phyloP scores from a whole-genome alignment of 2,888 invertebrate species.

The Platycheirus albimanus region DNA sequence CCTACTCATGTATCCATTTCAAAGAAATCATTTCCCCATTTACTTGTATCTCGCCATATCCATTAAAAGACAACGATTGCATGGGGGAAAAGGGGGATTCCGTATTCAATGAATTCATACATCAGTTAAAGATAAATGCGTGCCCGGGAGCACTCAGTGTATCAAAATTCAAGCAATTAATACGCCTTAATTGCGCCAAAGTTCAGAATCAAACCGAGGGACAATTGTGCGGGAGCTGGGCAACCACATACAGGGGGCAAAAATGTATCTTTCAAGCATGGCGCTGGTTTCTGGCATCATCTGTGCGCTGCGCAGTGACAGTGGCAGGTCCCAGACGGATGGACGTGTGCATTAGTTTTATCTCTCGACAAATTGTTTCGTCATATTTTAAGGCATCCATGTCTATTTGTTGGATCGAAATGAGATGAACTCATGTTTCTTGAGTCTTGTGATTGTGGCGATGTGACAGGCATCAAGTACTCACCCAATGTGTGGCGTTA shows the following conservation, averaged over 20 bases:
- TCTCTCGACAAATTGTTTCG: slow-evolving; percentile 73
- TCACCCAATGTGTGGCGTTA: slow-evolving; percentile 52
- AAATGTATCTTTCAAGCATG: slow-evolving; percentile 12
- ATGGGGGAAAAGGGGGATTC: slow-evolving; percentile 28
- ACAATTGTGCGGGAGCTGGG: not conserved
- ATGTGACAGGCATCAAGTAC: slow-evolving; percentile 71
- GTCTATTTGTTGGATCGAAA: slow-evolving; percentile 19
- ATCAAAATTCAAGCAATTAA: slow-evolving; percentile 71
- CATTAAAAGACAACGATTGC: slow-evolving; percentile 39
- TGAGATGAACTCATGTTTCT: slow-evolving; percentile 57
- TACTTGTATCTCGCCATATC: slow-evolving; percentile 59
- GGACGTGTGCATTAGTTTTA: slow-evolving; percentile 71
- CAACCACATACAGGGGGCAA: not conserved
- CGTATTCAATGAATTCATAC: slow-evolving; percentile 11
- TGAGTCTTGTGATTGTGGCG: slow-evolving; percentile 56
- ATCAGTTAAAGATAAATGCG: slow-evolving; percentile 35
- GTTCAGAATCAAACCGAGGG: slow-evolving; percentile 46
- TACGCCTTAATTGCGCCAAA: slow-evolving; percentile 70
- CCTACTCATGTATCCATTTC: slow-evolving; percentile 33
- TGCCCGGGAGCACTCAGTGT: slow-evolving; percentile 70
- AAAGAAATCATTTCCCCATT: slow-evolving; percentile 59
- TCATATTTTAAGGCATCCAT: slow-evolving; percentile 70
- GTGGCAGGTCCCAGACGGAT: slow-evolving; percentile 53
- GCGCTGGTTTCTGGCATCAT: slow-evolving; percentile 20
- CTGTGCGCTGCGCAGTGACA: slow-evolving; percentile 41